These are phyloP conservation scores for Anguilla japonica DNA, from an alignment of 2,113 vertebrate genomes.

Conservation along the genomic window DNA sequence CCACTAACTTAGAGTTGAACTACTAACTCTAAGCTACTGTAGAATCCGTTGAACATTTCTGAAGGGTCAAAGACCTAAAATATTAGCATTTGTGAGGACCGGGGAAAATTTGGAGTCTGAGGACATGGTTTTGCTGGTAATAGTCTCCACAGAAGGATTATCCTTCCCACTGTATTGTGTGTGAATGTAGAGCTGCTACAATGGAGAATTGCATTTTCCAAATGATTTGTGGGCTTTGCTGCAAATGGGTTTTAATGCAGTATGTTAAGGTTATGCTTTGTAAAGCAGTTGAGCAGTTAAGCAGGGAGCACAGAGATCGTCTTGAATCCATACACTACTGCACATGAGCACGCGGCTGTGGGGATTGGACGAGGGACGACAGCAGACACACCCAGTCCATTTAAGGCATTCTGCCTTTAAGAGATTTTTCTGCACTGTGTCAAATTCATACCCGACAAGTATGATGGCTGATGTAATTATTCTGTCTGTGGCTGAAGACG, in stretches of 20 bases:
- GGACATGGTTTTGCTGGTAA: not conserved
- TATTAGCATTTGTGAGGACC: not conserved
- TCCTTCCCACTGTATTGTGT: not conserved
- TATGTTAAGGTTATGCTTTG: not conserved
- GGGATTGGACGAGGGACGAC: not conserved
- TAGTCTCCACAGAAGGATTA: not conserved
- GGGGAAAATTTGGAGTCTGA: not conserved
- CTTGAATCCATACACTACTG: not conserved
- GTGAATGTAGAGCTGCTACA: not conserved
- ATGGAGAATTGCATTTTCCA: conserved; percentile 5
- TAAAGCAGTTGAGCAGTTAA: not conserved
- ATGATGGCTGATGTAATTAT: not conserved
- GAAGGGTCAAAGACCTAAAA: not conserved
- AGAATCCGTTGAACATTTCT: not conserved
- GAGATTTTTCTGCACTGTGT: not conserved
- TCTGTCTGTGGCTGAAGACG: not conserved
- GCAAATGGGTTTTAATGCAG: not conserved
- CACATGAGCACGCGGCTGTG: not conserved
- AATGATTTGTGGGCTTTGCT: conserved; percentile 8
- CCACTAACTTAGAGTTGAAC: not conserved
- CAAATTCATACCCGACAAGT: not conserved
- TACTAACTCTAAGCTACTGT: not conserved
- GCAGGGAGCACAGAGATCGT: not conserved
- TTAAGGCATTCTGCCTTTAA: not conserved
- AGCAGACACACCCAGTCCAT: not conserved